Evolutionary conservation across 2,113 vertebrate genomes (phyloP), one percentile per base, ranked within the genome.

Genomic region (Syrmaticus mikado): DNA sequence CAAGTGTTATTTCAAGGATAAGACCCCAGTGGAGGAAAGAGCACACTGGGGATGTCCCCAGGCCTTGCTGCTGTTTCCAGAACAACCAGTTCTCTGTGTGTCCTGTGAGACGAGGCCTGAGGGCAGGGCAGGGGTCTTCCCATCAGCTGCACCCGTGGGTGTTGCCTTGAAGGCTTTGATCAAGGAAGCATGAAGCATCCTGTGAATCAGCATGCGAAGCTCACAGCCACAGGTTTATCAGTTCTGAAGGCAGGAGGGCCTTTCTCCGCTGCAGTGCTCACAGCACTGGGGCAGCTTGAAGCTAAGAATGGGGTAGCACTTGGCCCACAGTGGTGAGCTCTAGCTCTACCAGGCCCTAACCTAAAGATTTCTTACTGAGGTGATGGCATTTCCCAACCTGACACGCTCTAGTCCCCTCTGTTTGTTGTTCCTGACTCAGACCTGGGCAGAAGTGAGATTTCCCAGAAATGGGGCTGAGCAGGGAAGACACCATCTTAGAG

Each of bases 91-190:
- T 67, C 41, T 16, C 32, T 36, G 17, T 4, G 13, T 30, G 30
- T 38, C 14, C 53, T 0, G 0, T 11, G 7, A 16, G 11, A 6
- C 57, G 58, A 68, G 34, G 50, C 34, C 34, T 67, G 43, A 0
- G 0, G 17, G 10, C 25, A 46, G 87, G 52, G 61, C 66, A 88
- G 57, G 36, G 85, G 27, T 10, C 71, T 85, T 75, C 36, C 17
- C 1, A 1, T 10, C 13, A 5, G 25, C 62, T 87, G 80, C 62
- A 28, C 36, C 80, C 79, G 62, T 1, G 10, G 40, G 12, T 46
- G 50, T 43, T 91, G 45, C 40, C 45, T 57, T 46, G 41, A 66
- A 85, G 73, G 53, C 73, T 64, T 20, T n/a, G 53, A 19, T 25
- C 1, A 3, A 58, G 68, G 61, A 52, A 60, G 36, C 11, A 9